Percentiles rank a stretch among this genome's conserved stretches.
Evolutionary conservation across 2,113 vertebrate genomes (phyloP).

Genomic region (Syrrhaptes paradoxus): DNA sequence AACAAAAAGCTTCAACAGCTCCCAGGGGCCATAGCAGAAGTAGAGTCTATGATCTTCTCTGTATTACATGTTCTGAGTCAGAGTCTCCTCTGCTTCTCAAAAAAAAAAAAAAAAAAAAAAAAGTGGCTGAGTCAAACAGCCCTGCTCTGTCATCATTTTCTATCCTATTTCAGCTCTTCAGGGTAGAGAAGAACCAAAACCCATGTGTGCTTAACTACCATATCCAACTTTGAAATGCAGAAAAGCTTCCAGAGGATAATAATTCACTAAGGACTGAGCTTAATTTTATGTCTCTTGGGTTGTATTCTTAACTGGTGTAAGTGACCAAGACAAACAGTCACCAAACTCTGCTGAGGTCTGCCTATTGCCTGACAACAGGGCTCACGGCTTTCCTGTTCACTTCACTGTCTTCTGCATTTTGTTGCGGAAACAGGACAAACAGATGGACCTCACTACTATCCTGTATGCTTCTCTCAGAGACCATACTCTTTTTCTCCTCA

Average conservation of each 20-base stretch:
- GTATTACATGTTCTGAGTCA: background rate
- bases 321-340: background rate
- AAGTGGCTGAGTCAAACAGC: background rate
- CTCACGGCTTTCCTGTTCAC: background rate
- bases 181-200: background rate
- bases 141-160: background rate
- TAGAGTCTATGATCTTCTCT: background rate
- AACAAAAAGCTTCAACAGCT: constrained; percentile 2
- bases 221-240: background rate
- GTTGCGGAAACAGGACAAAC: background rate
- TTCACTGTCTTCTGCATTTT: background rate
- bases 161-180: background rate
- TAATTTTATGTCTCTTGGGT: background rate
- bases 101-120: background rate
- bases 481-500: background rate
- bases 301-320: background rate
- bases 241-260: background rate
- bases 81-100: background rate
- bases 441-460: background rate
- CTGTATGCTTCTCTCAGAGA: background rate
- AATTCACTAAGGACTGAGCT: background rate
- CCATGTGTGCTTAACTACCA: background rate
- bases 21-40: background rate
- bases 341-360: background rate
- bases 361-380: background rate